These are phyloP conservation scores for Agelas oroides DNA, from an alignment of 37 sponge, comb jelly and placozoan genomes.

Conservation along the genomic window DNA sequence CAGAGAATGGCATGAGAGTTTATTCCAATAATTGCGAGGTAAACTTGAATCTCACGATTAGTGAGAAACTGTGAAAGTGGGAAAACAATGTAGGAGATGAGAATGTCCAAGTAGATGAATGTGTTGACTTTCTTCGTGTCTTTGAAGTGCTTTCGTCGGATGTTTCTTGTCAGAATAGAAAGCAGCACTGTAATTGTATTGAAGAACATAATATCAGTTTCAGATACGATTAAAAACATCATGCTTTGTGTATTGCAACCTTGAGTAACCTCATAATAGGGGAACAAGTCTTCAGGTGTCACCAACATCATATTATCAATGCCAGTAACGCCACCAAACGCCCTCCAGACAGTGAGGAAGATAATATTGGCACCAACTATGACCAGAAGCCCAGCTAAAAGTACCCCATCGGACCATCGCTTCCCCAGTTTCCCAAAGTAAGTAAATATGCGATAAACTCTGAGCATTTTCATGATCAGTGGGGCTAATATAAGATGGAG, in stretches of 20 bases:
- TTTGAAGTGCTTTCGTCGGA: conserved; percentile 33
- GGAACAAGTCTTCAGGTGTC: no score
- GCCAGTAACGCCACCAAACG: neutral
- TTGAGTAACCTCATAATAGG: neutral
- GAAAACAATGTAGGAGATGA: no score
- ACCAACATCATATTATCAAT: neutral
- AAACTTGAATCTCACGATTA: no score
- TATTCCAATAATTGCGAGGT: no score
- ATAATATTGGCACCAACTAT: conserved; percentile 11
- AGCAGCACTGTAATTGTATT: conserved; percentile 17
- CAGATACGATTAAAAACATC: neutral
- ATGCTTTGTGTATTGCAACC: conserved; percentile 1
- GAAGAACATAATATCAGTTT: neutral
- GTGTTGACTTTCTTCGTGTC: conserved; percentile 57
- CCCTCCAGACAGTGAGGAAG: conserved; percentile 3
- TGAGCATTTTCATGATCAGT: no score
- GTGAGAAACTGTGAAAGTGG: no score
- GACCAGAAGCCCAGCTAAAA: conserved; percentile 3
- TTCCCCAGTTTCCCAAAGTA: no score
- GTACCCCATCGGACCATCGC: conserved; percentile 29
- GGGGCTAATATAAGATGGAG: no score
- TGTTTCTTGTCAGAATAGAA: conserved; percentile 36
- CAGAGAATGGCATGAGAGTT: no score
- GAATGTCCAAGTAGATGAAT: no score
- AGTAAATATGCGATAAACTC: no score